These are phyloP conservation scores for Protobothrops flavoviridis DNA, from an alignment of 2,113 vertebrate genomes.

Conservation along the genomic window DNA sequence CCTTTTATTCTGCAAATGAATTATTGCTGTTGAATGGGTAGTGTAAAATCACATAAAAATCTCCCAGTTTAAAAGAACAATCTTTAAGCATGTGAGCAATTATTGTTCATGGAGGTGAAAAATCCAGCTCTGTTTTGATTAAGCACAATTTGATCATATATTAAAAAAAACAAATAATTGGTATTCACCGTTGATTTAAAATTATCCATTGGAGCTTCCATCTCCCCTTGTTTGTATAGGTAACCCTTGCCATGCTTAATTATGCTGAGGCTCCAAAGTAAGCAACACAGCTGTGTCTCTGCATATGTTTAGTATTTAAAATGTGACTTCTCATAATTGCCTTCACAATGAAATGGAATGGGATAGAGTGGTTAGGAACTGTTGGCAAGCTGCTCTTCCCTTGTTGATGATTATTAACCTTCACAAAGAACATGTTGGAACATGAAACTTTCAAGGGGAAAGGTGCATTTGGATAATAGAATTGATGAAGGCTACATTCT, in stretches of 20 bases:
- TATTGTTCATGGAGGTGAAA: background rate
- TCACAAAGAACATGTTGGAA: background rate
- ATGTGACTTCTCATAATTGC: slow-evolving; percentile 12
- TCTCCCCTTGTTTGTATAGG: slow-evolving; percentile 11
- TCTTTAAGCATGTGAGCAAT: background rate
- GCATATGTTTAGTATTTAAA: slow-evolving; percentile 29
- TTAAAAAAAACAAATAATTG: background rate
- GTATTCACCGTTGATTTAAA: background rate
- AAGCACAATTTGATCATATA: background rate
- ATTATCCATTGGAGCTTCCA: background rate
- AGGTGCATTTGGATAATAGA: background rate
- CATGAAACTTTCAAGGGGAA: background rate
- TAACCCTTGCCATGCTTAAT: slow-evolving; percentile 12
- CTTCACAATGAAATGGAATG: slow-evolving; percentile 15
- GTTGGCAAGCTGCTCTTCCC: background rate
- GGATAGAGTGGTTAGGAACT: slow-evolving; percentile 2
- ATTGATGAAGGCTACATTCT: background rate
- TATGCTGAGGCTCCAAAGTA: slow-evolving; percentile 19
- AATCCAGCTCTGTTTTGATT: background rate
- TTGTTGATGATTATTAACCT: background rate
- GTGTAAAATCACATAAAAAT: background rate
- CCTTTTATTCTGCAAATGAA: background rate
- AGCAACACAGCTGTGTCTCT: slow-evolving; percentile 32
- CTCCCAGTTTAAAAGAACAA: background rate
- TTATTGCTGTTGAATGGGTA: background rate